Conservation (phyloP, 92 coral and sea anemone genomes). For the Bergia puertoricense region DNA sequence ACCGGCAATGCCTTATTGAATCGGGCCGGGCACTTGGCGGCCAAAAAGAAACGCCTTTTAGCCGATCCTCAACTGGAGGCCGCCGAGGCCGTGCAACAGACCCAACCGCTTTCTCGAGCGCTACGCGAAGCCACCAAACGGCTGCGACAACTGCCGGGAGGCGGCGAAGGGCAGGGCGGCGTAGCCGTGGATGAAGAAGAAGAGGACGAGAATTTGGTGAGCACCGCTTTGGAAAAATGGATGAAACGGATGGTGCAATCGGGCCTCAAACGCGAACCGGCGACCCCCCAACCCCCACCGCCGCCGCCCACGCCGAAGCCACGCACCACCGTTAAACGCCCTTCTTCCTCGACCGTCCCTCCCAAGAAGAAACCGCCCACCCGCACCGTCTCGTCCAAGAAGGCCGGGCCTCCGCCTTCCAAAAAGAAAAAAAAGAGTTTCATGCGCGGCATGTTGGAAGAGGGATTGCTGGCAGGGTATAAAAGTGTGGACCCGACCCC, state of each 20-base stretch:
- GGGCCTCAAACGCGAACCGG: conserved; percentile 43
- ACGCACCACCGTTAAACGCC: neutral
- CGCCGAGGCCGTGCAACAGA: conserved; percentile 50
- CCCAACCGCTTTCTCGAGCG: conserved; percentile 44
- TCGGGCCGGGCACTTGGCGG: conserved; percentile 41
- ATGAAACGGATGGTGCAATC: conserved; percentile 39
- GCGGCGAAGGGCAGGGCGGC: conserved; percentile 3
- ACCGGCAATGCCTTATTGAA: conserved; percentile 37
- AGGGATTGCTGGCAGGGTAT: conserved; percentile 24
- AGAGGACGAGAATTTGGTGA: conserved; percentile 45
- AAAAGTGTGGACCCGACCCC: conserved; percentile 37
- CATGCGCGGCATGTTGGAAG: conserved; percentile 13
- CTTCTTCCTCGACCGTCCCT: conserved; percentile 16
- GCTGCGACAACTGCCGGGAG: conserved; percentile 43
- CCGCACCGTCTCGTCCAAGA: conserved; percentile 5
- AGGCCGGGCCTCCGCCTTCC: neutral
- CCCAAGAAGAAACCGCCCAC: neutral
- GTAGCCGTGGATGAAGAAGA: neutral
- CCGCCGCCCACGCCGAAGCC: conserved; percentile 10
- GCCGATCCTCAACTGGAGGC: conserved; percentile 45
- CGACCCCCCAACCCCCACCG: conserved; percentile 24
- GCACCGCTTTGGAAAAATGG: conserved; percentile 52
- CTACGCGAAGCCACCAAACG: conserved; percentile 54
- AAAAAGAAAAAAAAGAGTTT: conserved; percentile 29
- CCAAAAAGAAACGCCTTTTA: conserved; percentile 47